These are phyloP conservation scores for Pseudomugil gertrudae DNA, from an alignment of 2,797 vertebrate genomes.

Conservation along the genomic window DNA sequence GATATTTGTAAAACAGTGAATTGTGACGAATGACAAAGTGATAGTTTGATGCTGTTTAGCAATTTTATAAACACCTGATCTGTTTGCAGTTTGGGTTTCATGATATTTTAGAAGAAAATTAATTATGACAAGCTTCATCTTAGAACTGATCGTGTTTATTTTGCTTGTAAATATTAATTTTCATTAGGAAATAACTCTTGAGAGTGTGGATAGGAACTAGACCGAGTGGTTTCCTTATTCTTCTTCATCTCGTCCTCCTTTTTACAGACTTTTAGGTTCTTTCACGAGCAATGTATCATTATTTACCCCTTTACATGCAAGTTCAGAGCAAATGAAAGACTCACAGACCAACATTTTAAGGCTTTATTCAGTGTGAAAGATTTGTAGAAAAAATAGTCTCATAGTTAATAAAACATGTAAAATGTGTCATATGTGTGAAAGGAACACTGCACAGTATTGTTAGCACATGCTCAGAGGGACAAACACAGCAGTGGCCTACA, in stretches of 20 bases:
- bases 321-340: constrained; percentile 18
- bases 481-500: constrained; percentile 90
- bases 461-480: constrained; percentile 60
- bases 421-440: background rate
- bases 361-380: constrained; percentile 48
- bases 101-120: background rate
- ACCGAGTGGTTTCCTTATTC: background rate
- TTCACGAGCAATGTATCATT: background rate
- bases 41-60: background rate
- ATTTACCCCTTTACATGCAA: background rate
- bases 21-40: constrained; percentile 12
- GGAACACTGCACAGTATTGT: background rate
- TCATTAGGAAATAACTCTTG: background rate
- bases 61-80: constrained; percentile 5
- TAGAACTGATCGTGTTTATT: background rate
- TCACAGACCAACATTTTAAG: constrained; percentile 3
- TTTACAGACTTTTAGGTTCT: background rate
- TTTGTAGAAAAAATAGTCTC: background rate
- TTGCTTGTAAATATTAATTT: background rate
- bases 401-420: background rate
- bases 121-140: background rate
- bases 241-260: background rate
- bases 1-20: constrained; percentile 10
- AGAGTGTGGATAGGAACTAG: background rate
- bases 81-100: constrained; percentile 12